Conservation (phyloP, 2,113 vertebrate species). For the Dicaeum eximium region DNA sequence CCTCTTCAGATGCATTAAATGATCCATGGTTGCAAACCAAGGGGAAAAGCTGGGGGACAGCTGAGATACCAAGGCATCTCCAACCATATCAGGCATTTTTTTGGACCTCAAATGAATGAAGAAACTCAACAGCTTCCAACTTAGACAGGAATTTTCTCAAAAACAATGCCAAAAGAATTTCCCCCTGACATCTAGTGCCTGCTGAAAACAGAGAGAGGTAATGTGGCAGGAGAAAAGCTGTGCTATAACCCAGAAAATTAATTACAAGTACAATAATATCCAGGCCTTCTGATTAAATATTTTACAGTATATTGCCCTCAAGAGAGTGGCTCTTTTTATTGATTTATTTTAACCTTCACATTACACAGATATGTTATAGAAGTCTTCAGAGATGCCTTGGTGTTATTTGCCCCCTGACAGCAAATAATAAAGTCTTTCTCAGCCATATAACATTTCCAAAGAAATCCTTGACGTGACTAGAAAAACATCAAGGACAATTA, state of each 20-base stretch:
- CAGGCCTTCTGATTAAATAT: constrained; percentile 64
- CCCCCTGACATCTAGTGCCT: constrained; percentile 9
- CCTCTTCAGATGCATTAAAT: background rate
- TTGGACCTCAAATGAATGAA: accelerated
- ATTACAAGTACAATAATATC: constrained; percentile 52
- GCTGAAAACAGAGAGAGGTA: background rate
- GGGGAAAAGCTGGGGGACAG: background rate
- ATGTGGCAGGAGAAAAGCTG: background rate
- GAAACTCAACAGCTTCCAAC: background rate
- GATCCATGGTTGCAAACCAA: background rate
- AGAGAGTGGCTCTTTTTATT: constrained; percentile 43
- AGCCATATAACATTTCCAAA: constrained; percentile 37
- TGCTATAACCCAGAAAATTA: constrained; percentile 50
- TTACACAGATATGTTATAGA: constrained; percentile 9
- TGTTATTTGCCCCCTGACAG: constrained; percentile 46
- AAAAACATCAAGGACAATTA: constrained; percentile 36
- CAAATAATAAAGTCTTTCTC: constrained; percentile 52
- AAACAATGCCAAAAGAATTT: background rate
- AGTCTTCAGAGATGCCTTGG: constrained; percentile 33
- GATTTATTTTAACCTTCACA: constrained; percentile 63
- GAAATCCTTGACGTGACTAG: constrained; percentile 3
- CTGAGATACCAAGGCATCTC: background rate
- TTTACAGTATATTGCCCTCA: constrained; percentile 45
- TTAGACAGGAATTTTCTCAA: background rate
- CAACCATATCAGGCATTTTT: background rate